Base-by-base conservation (phyloP, 1,140 invertebrate genomes). In the Sycobia sp. region DNA sequence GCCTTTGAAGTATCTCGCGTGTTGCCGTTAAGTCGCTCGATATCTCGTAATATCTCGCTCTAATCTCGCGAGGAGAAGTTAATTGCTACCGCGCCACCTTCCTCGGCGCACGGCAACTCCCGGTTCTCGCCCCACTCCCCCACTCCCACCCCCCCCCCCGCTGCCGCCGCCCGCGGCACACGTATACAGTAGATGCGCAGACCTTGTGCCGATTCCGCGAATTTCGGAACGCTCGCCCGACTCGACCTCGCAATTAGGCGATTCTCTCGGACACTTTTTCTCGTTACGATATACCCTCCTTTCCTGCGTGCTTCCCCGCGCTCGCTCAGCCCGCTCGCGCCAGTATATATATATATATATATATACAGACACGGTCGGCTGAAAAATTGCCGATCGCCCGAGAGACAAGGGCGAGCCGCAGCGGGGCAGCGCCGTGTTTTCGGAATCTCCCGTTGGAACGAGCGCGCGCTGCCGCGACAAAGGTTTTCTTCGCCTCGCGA, bases 1-100 rank as follows among this genome's bases (percentile, higher is more conserved):
- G 76, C 80, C 81, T 82, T 82, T 82, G 80, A 82, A 81, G 78
- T 81, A 74, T 78, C 77, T 82, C 75, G 79, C 80, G 79, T 82
- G 80, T 81, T 80, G 73, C 78, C 74, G 75, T 80, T 80, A 80
- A 82, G 79, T 81, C 77, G 79, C 76, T 81, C 80, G 77, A 82
- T 82, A 82, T 82, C 78, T 82, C 76, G 75, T 78, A 82, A 82
- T 82, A 82, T 82, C 78, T 80, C 69, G 76, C 72, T 80, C 77
- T 80, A 82, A 81, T 82, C 80, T 81, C 74, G 74, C 76, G 74
- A 79, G 79, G 77, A 80, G 80, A 81, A 81, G 78, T 82, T 82
- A 81, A 82, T 81, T 80, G 77, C 78, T 76, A 75, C 76, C 74
- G 76, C 78, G 38, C 56, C 65, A 72, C 69, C 69, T 68, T 70